Conservation (phyloP, 2,113 vertebrate genomes). For the Rhadina sibilatrix region DNA sequence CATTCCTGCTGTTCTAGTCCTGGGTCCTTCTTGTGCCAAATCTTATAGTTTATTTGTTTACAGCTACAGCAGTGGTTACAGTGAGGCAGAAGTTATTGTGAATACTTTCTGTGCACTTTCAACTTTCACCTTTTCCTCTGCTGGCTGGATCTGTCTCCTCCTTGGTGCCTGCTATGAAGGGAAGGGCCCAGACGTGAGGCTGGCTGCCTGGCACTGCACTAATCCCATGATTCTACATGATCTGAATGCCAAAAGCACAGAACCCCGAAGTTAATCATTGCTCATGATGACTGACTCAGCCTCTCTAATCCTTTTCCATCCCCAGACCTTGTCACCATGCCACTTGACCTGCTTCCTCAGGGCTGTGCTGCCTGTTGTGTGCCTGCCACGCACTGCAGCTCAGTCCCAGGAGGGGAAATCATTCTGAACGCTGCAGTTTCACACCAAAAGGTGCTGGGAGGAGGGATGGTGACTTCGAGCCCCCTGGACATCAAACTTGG, state of each 20-base stretch:
- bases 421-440: not conserved
- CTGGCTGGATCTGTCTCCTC: not conserved
- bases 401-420: not conserved
- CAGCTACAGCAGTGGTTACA: not conserved
- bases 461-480: not conserved
- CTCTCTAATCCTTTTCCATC: not conserved
- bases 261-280: not conserved
- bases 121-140: not conserved
- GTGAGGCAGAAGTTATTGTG: not conserved
- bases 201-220: not conserved
- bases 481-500: not conserved
- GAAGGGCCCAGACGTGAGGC: not conserved
- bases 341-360: constrained; percentile 19
- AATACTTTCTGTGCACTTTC: not conserved
- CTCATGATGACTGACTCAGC: constrained; percentile 13
- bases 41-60: not conserved
- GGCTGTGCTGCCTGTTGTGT: not conserved
- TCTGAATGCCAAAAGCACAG: constrained; percentile 21
- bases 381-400: not conserved
- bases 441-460: fast-evolving
- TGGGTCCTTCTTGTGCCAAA: not conserved
- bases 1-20: constrained; percentile 35
- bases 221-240: not conserved
- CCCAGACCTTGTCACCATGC: not conserved
- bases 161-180: not conserved